Conservation (phyloP, 2,888 invertebrate genomes). For the Barypeithes pellucidus region DNA sequence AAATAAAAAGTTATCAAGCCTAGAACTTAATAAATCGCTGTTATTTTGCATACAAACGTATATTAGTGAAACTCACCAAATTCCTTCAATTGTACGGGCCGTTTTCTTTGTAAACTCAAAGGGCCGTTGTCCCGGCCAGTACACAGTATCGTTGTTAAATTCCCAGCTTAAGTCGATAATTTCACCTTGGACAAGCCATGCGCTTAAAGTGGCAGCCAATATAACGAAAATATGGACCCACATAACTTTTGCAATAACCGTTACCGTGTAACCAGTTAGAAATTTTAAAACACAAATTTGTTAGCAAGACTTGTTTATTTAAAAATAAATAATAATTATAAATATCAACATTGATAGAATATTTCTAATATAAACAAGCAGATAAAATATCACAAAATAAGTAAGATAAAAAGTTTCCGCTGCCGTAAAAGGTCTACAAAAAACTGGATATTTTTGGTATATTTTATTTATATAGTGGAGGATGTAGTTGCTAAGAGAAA, state of each 20-base stretch:
- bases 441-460: background rate
- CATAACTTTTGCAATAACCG: background rate
- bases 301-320: background rate
- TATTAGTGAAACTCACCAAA: conserved; percentile 31
- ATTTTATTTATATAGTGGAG: no score
- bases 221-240: background rate
- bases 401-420: background rate
- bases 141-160: conserved; percentile 62
- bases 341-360: background rate
- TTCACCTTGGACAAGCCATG: background rate
- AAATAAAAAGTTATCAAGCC: no score
- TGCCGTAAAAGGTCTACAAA: background rate
- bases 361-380: conserved; percentile 6
- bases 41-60: no score
- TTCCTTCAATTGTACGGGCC: conserved; percentile 5
- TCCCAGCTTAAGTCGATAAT: conserved; percentile 63
- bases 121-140: conserved; percentile 60
- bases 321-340: background rate
- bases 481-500: no score
- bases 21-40: no score
- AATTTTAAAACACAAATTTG: background rate
- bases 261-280: background rate
- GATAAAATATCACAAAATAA: conserved; percentile 23
- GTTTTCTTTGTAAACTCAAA: conserved; percentile 62
- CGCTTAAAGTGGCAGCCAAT: background rate